Evolutionary conservation across 35 echinoderm and acorn worm species (phyloP), one percentile per base, ranked within the genome.

Genomic region (Acanthaster planci): DNA sequence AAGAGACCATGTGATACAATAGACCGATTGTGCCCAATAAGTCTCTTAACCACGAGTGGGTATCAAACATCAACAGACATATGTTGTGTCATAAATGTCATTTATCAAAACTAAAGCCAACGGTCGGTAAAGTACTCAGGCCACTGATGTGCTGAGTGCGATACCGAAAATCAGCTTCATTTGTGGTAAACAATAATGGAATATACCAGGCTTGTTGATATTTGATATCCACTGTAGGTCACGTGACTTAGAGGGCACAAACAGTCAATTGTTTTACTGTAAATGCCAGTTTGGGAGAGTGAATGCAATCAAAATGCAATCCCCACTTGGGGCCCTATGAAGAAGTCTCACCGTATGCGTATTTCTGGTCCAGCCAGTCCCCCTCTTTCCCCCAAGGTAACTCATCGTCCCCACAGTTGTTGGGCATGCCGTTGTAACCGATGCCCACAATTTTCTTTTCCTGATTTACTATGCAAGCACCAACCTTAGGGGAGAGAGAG

Each of bases 381-480:
- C 90, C 86, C 2, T 82, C 68, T 18, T 83, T 85, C 55, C 77
- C 84, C 95, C 95, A 97, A 31, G 95, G 95, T 8, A 97, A 76
- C 60, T 80, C 51, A 51, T 86, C 76, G 84, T 97, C 95, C 72
- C 67, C 82, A 32, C 95, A 97, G 38, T 91, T 91, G 55, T 75
- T 97, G 0, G 95, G 95, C 95, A 97, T 97, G 6, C 95, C 95
- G 81, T 97, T 97, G 59, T 97, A 97, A 30, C 95, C 95, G 76
- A 97, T 97, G 8, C 95, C 95, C 57, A 97, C 95, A 78, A 97
- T 97, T 77, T 93, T 97, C 17, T 93, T 97, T 36, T 97, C 91
- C 39, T 86, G 40, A 78, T 93, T 97, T 40, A 89, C 92, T 4
- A 97, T 93, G 67, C 95, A 97, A 2, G 95, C 95, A 75, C 95